A percentile compares a stretch with the other conserved stretches of the same genome.
phyloP scores from a whole-genome alignment of 2,888 invertebrate genomes.

The Eilema griseolum region DNA sequence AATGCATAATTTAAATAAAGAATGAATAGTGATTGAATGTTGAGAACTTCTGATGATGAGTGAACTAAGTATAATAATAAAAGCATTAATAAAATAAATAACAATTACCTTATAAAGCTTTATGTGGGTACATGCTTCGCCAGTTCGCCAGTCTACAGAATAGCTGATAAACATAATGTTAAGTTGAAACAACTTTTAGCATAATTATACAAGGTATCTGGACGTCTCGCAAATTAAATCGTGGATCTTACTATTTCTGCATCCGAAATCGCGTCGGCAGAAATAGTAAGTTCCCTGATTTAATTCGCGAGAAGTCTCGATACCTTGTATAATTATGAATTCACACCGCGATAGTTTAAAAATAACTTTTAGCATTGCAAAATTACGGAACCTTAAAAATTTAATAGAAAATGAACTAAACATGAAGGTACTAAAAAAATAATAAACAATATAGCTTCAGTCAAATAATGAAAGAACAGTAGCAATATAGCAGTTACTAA shows the following conservation, averaged over 20 bases:
- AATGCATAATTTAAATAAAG: not conserved
- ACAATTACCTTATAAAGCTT: conserved; percentile 62
- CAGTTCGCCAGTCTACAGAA: conserved; percentile 63
- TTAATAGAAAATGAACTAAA: not conserved
- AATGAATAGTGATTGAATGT: not conserved
- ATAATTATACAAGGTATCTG: too few relatives aligned
- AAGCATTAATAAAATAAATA: conserved; percentile 34
- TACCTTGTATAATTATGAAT: too few relatives aligned
- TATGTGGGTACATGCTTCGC: conserved; percentile 60
- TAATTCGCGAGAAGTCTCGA: too few relatives aligned
- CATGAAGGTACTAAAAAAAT: not conserved
- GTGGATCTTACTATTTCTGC: too few relatives aligned
- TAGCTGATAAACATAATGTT: conserved; percentile 55
- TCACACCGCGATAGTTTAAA: too few relatives aligned
- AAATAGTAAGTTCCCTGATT: too few relatives aligned
- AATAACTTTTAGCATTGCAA: not conserved
- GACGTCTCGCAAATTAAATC: too few relatives aligned
- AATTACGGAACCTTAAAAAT: not conserved
- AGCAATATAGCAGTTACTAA: conserved; percentile 20
- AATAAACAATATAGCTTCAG: conserved; percentile 6
- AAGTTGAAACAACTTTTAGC: not conserved
- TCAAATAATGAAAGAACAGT: conserved; percentile 34
- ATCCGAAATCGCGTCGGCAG: too few relatives aligned
- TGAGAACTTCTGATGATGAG: not conserved
- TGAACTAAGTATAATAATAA: not conserved